Base-by-base conservation (phyloP, 30 jellyfish, hydroid and myxozoan species). In the Hydractinia symbiolongicarpus region DNA sequence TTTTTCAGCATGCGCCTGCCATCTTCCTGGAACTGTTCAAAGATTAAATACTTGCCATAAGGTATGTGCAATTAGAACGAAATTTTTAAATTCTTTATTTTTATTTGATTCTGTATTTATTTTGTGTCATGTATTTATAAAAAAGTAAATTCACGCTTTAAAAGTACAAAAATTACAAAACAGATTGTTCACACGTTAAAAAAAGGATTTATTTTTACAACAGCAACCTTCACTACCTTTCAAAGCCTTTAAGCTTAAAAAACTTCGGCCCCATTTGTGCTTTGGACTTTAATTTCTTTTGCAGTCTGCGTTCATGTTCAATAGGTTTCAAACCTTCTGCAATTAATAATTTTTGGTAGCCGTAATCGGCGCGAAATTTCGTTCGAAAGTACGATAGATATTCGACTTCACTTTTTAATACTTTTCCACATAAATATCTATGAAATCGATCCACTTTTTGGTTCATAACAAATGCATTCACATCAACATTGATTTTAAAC, bases 321-420 rank as follows among this genome's bases (percentile, higher is more conserved):
- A 73, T 15, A 13, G 86, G 78, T 30, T 50, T 89, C 54, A 80
- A 55, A 9, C 98, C 98, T 50, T 92, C 96, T n/a, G 66, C 85
- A 8, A 71, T 62, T 64, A 92, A 76, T 57, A 92, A 71, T 53
- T 77, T 79, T 73, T 92, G 98, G 60, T 92, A 92, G 7, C 96
- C 95, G 69, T 54, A 87, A 15, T 88, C 20, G 54, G 57, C 69
- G 2, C 98, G 91, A 72, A 86, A 81, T 83, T 92, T 92, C 75
- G 69, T 76, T n/a, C 96, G 78, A 87, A 92, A 92, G 66, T 92
- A 92, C 11, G 76, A 66, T 70, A 92, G 61, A 56, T 92, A 92
- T 53, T 87, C 90, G 0, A 87, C 86, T 81, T 92, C 98, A 20
- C 44, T 81, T 93, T 79, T 92, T 85, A 86, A 81, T 80, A 92